Percentiles rank a stretch among this genome's conserved stretches.
These are phyloP conservation scores for Nasalis larvatus DNA, from an alignment of 2,113 vertebrate genomes.

Conservation along the genomic window DNA sequence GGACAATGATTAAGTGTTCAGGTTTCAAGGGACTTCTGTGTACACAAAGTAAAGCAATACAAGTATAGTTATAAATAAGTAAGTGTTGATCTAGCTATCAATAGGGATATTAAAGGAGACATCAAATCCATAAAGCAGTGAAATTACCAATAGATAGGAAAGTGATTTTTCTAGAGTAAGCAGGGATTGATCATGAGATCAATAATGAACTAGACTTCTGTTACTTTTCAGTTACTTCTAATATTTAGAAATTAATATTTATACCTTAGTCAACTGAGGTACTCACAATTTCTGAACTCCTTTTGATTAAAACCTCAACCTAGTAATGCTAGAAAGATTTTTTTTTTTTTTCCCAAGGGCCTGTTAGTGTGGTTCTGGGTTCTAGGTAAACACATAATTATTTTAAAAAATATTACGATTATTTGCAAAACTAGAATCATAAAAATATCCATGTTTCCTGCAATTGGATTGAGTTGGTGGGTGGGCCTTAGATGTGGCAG, in stretches of 20 bases:
- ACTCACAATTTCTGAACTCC: background rate
- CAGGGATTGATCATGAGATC: background rate
- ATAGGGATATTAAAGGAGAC: background rate
- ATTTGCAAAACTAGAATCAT: background rate
- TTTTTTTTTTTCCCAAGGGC: background rate
- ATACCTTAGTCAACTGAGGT: background rate
- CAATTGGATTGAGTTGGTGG: background rate
- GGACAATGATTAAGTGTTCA: background rate
- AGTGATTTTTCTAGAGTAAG: constrained; percentile 3
- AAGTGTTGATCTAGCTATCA: background rate
- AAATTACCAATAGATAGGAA: background rate
- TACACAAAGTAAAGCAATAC: background rate
- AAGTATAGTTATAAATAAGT: background rate
- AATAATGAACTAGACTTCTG: background rate
- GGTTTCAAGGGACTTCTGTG: background rate
- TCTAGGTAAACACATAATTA: background rate
- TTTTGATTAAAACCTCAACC: background rate
- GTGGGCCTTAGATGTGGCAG: background rate
- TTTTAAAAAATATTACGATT: background rate
- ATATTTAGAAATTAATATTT: background rate
- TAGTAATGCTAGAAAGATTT: background rate
- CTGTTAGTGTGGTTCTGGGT: background rate
- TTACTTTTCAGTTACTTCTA: background rate
- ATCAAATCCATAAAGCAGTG: background rate
- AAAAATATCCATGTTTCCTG: background rate